Conservation (phyloP, 2,113 vertebrate genomes). For the Vanacampus margaritifer region DNA sequence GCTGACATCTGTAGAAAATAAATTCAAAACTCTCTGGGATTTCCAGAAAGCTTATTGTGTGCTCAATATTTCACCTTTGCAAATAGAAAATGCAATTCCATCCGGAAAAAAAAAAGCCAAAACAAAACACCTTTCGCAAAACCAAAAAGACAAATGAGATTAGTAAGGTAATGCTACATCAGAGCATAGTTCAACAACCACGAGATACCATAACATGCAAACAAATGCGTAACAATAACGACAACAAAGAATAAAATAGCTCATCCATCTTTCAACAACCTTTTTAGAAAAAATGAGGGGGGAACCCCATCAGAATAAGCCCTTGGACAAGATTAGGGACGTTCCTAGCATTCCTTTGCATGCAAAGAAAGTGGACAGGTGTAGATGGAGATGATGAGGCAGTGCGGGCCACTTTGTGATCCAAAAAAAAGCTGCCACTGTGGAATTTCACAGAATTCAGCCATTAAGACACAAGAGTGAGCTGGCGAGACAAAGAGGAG, state of each 20-base stretch:
- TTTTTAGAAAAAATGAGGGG: neutral
- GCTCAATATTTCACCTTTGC: too few species aligned
- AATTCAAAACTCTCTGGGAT: neutral
- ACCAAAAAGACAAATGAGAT: neutral
- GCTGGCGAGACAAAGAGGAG: conserved; percentile 22
- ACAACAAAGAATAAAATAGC: neutral
- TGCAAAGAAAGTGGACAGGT: conserved; percentile 51
- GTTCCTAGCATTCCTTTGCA: conserved; percentile 24
- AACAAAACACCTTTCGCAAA: neutral
- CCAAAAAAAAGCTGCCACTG: conserved; percentile 42
- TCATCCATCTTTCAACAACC: neutral
- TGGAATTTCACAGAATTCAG: conserved; percentile 48
- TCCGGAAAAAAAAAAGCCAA: too few species aligned
- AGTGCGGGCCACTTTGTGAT: conserved; percentile 12
- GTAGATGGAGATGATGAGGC: conserved; percentile 34
- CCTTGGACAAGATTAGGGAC: neutral
- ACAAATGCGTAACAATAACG: neutral
- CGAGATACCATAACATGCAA: too few species aligned
- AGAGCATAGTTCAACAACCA: neutral
- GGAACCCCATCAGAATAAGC: neutral
- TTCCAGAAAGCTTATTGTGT: neutral
- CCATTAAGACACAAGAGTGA: conserved; percentile 19
- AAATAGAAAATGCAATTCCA: too few species aligned
- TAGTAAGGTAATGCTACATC: neutral
- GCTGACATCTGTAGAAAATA: conserved; percentile 32